Evolutionary conservation across 2,888 invertebrate species (phyloP).

Genomic region (Synergus itoensis): DNA sequence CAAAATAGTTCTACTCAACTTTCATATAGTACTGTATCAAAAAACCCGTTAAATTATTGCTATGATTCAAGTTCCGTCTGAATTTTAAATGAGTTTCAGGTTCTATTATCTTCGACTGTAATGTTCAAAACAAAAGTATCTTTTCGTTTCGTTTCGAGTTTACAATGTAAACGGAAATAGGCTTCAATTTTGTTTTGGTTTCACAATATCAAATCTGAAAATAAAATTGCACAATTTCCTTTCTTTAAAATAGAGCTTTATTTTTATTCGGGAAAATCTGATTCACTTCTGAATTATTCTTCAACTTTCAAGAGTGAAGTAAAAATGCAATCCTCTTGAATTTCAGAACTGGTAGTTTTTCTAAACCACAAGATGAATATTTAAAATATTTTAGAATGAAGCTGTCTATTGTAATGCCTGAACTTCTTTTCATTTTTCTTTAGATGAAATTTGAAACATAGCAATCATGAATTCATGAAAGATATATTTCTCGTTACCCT

Average conservation of each 20-base stretch:
- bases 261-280: conserved; percentile 34
- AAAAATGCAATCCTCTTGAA: conserved; percentile 5
- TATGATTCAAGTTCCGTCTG: background rate
- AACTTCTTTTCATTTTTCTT: no score
- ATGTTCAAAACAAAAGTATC: background rate
- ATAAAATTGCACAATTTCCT: conserved; percentile 44
- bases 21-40: background rate
- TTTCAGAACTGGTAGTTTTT: no score
- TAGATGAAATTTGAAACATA: no score
- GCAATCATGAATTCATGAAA: no score
- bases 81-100: background rate
- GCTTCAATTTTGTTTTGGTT: conserved; percentile 50
- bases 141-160: background rate
- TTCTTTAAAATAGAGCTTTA: background rate
- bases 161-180: conserved; percentile 52
- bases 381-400: no score
- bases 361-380: no score
- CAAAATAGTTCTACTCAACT: background rate
- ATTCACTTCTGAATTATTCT: no score
- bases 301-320: background rate
- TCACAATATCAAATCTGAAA: conserved; percentile 24
- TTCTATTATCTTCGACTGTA: background rate
- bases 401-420: no score
- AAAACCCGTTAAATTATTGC: background rate
- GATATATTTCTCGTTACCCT: no score